These are phyloP conservation scores for Hippasteria phrygiana DNA, from an alignment of 53 echinoderm and acorn worm species.

Conservation along the genomic window DNA sequence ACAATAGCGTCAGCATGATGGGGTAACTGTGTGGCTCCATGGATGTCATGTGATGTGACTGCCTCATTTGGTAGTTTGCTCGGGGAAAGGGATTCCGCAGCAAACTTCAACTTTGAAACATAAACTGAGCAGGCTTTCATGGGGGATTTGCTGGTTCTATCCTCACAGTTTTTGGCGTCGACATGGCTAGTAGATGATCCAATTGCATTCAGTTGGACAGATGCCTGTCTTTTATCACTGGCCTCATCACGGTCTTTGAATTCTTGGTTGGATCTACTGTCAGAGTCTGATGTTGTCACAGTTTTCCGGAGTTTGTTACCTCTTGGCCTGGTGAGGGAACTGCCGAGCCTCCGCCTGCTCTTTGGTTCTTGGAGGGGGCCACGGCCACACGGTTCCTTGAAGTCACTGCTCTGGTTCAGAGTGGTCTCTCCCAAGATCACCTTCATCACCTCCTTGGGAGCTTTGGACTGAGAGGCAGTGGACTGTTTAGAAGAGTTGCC, in stretches of 20 bases:
- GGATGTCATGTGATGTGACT: not conserved
- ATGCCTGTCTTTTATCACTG: not conserved
- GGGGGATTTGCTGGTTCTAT: not conserved
- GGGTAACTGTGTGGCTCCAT: not conserved
- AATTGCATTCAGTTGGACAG: not conserved
- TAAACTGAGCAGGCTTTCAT: conserved; percentile 15
- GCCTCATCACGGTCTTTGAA: not conserved
- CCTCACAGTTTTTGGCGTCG: not conserved
- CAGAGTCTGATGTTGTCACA: not conserved
- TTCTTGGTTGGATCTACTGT: not conserved
- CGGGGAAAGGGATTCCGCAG: not conserved
- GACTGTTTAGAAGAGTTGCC: not conserved
- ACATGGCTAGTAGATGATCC: not conserved
- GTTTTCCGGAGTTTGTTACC: not conserved
- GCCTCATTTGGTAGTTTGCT: not conserved
- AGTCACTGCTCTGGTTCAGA: conserved; percentile 64
- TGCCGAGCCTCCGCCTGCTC: not conserved
- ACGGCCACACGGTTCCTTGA: conserved; percentile 30
- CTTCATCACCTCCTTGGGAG: conserved; percentile 50
- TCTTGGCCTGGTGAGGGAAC: conserved; percentile 15
- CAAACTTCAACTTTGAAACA: conserved; percentile 6
- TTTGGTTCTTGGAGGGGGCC: not conserved
- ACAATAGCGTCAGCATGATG: not conserved
- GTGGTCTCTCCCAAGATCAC: conserved; percentile 56
- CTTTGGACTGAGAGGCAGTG: not conserved